A percentile compares a stretch with the other conserved stretches of the same genome.
These are phyloP conservation scores for Meloidogyne exigua DNA, from an alignment of 1,140 invertebrate genomes.

Conservation along the genomic window DNA sequence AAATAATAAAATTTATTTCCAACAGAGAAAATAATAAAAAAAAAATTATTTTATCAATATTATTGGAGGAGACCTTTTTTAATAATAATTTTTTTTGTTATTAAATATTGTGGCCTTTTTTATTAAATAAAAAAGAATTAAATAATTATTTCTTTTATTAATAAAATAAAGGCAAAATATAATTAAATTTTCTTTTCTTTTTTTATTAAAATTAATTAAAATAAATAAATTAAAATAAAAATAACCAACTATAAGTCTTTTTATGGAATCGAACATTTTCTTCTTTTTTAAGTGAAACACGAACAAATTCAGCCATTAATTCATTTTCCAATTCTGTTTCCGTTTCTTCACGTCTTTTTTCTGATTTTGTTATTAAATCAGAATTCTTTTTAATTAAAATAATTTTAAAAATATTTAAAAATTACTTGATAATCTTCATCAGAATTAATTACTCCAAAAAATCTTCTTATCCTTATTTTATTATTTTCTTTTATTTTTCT, in stretches of 20 bases:
- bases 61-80: background rate
- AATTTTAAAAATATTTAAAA: background rate
- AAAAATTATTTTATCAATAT: background rate
- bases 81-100: background rate
- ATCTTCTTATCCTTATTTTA: background rate
- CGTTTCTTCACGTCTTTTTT: conserved; percentile 13
- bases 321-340: conserved; percentile 21
- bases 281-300: conserved; percentile 12
- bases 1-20: background rate
- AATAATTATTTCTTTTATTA: no score
- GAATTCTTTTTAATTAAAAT: conserved; percentile 5
- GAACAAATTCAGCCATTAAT: conserved; percentile 21
- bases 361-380: background rate
- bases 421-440: background rate
- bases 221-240: background rate
- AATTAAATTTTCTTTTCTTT: no score
- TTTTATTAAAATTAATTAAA: no score
- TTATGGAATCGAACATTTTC: conserved; percentile 10
- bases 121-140: no score
- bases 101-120: no score
- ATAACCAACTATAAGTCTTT: conserved; percentile 12
- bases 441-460: conserved; percentile 13
- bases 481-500: conserved; percentile 7
- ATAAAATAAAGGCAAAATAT: no score
- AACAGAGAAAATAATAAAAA: background rate